phyloP scores from a whole-genome alignment of 2,113 vertebrate genomes.

The Rana temporaria region DNA sequence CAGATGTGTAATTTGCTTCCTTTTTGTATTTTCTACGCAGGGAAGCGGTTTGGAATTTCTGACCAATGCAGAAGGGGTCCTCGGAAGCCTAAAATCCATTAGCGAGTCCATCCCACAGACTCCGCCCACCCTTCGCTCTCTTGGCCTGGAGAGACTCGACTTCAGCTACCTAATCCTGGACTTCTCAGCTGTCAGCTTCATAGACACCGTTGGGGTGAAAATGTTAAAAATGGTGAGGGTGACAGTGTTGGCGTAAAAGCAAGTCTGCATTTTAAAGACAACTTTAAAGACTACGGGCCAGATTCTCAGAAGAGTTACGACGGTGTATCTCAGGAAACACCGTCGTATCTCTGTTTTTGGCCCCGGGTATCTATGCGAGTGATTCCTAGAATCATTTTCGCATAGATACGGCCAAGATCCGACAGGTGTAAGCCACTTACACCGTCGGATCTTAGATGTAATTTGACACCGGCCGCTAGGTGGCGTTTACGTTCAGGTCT shows the following conservation, averaged over 20 bases:
- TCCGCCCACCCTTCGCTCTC: constrained; percentile 60
- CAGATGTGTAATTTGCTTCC: neutral
- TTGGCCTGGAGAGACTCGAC: constrained; percentile 69
- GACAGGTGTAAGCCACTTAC: no score
- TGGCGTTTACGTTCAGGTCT: no score
- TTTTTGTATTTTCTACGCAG: neutral
- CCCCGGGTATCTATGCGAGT: no score
- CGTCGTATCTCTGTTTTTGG: no score
- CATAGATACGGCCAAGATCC: no score
- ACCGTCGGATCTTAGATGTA: no score
- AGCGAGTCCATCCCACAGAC: constrained; percentile 20
- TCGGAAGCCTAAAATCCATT: constrained; percentile 24
- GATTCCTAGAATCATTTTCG: no score
- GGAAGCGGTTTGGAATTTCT: constrained; percentile 40
- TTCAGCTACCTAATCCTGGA: constrained; percentile 85
- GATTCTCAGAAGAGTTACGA: no score
- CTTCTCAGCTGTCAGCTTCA: constrained; percentile 84
- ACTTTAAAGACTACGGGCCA: no score
- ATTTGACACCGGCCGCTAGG: no score
- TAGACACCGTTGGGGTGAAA: constrained; percentile 92
- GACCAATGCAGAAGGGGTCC: constrained; percentile 12
- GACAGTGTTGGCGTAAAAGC: neutral
- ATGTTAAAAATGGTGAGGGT: constrained; percentile 82
- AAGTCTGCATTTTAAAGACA: no score
- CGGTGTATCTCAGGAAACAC: no score